These are phyloP conservation scores for Tichodroma muraria DNA, from an alignment of 2,113 vertebrate species.

Conservation along the genomic window DNA sequence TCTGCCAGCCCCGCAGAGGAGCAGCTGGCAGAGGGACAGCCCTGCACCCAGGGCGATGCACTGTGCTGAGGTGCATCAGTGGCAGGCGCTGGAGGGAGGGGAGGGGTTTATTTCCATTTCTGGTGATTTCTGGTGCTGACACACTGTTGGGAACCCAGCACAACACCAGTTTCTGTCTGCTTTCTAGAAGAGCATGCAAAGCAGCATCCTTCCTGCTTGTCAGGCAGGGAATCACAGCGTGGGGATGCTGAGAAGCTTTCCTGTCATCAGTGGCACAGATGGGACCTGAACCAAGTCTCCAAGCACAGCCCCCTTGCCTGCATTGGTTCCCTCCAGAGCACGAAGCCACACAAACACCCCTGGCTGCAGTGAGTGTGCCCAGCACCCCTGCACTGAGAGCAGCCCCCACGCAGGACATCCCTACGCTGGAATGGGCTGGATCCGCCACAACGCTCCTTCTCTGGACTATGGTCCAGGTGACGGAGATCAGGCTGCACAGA, in stretches of 20 bases:
- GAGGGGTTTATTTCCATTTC: neutral
- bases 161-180: neutral
- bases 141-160: neutral
- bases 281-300: neutral
- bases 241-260: neutral
- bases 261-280: neutral
- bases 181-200: neutral
- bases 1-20: neutral
- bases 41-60: neutral
- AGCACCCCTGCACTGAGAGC: neutral
- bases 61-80: neutral
- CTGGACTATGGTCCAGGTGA: neutral
- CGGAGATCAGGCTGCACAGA: neutral
- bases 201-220: neutral
- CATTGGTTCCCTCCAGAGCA: neutral
- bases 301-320: neutral
- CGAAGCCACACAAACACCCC: rapidly evolving
- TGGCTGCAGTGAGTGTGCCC: neutral
- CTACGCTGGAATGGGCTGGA: rapidly evolving
- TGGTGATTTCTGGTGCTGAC: neutral
- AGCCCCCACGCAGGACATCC: neutral
- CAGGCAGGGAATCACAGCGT: neutral
- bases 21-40: neutral
- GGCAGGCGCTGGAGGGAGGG: neutral
- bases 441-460: neutral